Percentiles rank a stretch among this genome's conserved stretches.
Evolutionary conservation across 2,797 vertebrate species (phyloP).

Genomic region (Strix occidentalis): DNA sequence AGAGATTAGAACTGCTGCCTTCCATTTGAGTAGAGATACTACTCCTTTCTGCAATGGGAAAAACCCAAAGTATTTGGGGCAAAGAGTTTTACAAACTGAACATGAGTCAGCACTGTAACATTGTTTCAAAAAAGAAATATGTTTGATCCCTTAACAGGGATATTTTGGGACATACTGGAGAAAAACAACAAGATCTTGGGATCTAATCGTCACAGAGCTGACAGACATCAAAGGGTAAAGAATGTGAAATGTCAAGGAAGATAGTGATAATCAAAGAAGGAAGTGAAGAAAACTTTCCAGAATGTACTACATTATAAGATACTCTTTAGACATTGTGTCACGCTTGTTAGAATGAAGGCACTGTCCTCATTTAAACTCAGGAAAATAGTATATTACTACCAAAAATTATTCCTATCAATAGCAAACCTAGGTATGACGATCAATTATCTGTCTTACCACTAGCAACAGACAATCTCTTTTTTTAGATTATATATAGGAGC

Average conservation of each 20-base stretch:
- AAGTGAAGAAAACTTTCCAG: neutral
- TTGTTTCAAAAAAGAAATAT: neutral
- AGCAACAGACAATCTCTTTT: neutral
- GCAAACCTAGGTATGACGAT: neutral
- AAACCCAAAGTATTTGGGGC: neutral
- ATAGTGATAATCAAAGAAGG: neutral
- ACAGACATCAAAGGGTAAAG: neutral
- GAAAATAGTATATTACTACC: neutral
- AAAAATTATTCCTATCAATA: neutral
- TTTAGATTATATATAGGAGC: neutral
- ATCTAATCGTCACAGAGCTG: neutral
- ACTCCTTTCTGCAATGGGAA: neutral
- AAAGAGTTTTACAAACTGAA: neutral
- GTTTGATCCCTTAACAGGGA: neutral
- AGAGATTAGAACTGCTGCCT: neutral
- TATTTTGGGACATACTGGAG: neutral
- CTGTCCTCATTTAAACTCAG: neutral
- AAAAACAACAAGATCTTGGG: neutral
- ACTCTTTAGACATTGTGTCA: neutral
- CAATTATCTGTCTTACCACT: neutral
- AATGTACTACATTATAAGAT: neutral
- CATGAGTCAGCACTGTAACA: neutral
- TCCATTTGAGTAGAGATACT: neutral
- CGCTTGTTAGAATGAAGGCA: neutral
- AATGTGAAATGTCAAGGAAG: neutral